Conservation (phyloP, 2,797 vertebrate genomes). For the Gobionotothen gibberifrons region DNA sequence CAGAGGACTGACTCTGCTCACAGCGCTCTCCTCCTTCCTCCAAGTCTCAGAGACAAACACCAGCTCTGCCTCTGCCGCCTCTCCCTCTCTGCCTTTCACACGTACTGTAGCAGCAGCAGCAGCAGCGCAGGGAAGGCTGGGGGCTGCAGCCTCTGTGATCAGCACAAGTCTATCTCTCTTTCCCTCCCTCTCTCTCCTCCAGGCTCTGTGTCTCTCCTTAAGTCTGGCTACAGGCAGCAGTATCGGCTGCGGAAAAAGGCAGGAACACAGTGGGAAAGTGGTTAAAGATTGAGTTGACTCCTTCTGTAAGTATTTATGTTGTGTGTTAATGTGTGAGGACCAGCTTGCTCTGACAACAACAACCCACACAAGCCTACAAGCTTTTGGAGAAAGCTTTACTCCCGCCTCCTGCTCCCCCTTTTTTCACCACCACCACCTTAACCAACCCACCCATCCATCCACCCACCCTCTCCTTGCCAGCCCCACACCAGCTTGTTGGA, state of each 20-base stretch:
- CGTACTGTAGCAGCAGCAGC: slow-evolving; percentile 72
- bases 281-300: slow-evolving; percentile 48
- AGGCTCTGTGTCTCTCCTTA: slow-evolving; percentile 64
- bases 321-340: slow-evolving; percentile 41
- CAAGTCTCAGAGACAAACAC: slow-evolving; percentile 69
- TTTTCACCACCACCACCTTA: slow-evolving; percentile 58
- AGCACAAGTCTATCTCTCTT: slow-evolving; percentile 62
- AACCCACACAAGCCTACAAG: slow-evolving; percentile 62
- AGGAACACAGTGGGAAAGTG: slow-evolving; percentile 40
- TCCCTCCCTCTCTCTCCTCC: slow-evolving; percentile 42
- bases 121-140: slow-evolving; percentile 72
- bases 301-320: slow-evolving; percentile 61
- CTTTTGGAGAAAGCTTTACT: slow-evolving; percentile 68
- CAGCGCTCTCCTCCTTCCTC: slow-evolving; percentile 54
- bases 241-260: slow-evolving; percentile 19
- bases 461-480: slow-evolving; percentile 67
- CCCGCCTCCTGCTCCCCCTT: slow-evolving; percentile 70
- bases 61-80: slow-evolving; percentile 70
- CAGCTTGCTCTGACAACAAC: slow-evolving; percentile 49
- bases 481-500: slow-evolving; percentile 80
- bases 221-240: slow-evolving; percentile 63
- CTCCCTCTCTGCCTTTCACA: slow-evolving; percentile 67
- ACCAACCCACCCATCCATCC: slow-evolving; percentile 43
- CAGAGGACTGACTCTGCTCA: slow-evolving; percentile 57
- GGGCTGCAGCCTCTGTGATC: slow-evolving; percentile 79